Evolutionary conservation across 2,797 vertebrate species (phyloP), one percentile per base, ranked within the genome.

Genomic region (Falco biarmicus): DNA sequence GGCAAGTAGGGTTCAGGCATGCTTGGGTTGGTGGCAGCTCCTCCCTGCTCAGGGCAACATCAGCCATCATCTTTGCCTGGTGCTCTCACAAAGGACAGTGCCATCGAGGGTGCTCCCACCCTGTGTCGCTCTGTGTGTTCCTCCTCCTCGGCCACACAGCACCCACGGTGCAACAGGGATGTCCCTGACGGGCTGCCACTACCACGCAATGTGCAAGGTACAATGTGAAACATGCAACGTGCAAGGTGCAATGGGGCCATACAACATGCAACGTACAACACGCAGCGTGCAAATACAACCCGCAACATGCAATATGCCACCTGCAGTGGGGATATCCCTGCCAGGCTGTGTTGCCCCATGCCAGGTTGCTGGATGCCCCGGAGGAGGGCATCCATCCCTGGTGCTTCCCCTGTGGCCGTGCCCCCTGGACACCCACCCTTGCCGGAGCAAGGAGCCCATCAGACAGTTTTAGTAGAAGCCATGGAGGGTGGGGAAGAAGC

Each of bases 361-460:
- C 53, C 45, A 43, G 31, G 64, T 4, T 43, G 48, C 31, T 19
- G 69, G 39, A 28, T 10, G 28, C 15, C n/a, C 47, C 5, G 0
- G 8, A 53, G 59, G 14, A 26, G 12, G 0, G 0, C 60, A 34
- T 41, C 89, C 64, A 25, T 15, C 37, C 31, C 25, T 5, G 60
- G 28, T 20, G 31, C 64, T 73, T 28, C 29, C 24, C 63, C 2
- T 1, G 37, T 16, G 81, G 16, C 86, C 1, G 0, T 28, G 59
- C 8, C 45, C 61, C 9, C 22, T 5, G 63, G 57, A 17, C 13
- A 4, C 29, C 43, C 13, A 1, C 32, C 21, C 41, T 75, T 7
- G 64, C 54, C 0, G 0, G 28, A 54, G 51, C 68, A 4, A 18
- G 76, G 47, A 87, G 68, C 54, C 73, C 0, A 5, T 0, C 0